Evolutionary conservation across 2,888 invertebrate genomes (phyloP), one percentile per base, ranked within the genome.

Genomic region (Diarsia mendica): DNA sequence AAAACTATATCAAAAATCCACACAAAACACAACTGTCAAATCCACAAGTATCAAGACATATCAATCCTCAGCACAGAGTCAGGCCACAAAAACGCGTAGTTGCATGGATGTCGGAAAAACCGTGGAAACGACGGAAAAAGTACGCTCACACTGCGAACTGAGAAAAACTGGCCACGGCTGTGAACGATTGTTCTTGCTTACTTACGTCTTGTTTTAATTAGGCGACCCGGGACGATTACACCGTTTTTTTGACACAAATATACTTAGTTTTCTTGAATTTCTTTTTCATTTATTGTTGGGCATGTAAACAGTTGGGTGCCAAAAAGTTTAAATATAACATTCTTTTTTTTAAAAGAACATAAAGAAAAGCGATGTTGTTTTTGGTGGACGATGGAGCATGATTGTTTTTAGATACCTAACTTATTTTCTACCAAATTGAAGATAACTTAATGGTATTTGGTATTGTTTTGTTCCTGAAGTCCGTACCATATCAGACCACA

Each of bases 51-150:
- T 90, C 92, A 93, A 93, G 86, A 89, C 84, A 11, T 46, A 53
- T 76, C 58, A 72, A 53, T 58, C 66, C 82, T 80, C 75, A 76
- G 75, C 85, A 87, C 89, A 92, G 91, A 92, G 89, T 85, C 88
- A 85, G 83, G 77, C 80, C 77, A 89, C 92, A 94, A 95, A 93
- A 91, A 90, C 89, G 63, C 1, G 71, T 55, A 75, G 87, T 83
- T 84, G 87, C 81, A 82, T 82, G 80, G 92, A 87, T 86, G 83
- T 86, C 69, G 93, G 95, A 96, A 96, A 96, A 96, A 96, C 94
- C 95, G 95, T 96, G 96, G 96, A 94, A 96, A 95, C 91, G 82
- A 87, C 71, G 90, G 95, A 96, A 96, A 96, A 96, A 95, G 92
- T 83, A 68, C 89, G 91, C 92, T 95, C 95, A 92, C 95, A 95